A percentile compares a stretch with the other conserved stretches of the same genome.
Evolutionary conservation across 2,113 vertebrate genomes (phyloP).

Genomic region (Rhombomys opimus): DNA sequence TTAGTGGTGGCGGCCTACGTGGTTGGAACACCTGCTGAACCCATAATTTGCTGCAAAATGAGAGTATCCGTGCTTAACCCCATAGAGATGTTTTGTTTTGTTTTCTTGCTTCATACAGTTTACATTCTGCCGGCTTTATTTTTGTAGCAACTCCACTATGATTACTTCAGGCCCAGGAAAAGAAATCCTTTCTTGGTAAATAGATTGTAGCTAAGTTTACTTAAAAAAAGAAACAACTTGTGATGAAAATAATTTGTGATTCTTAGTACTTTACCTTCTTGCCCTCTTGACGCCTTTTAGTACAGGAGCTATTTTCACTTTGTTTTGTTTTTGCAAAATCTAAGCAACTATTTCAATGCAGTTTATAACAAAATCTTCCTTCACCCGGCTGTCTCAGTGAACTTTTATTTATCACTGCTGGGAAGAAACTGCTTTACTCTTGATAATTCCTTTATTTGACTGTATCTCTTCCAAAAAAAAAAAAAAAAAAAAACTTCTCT

Average conservation of each 20-base stretch:
- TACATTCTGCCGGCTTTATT: constrained; percentile 55
- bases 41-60: constrained; percentile 73
- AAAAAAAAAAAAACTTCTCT: background rate
- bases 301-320: background rate
- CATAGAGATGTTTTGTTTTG: background rate
- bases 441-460: background rate
- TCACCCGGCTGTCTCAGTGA: background rate
- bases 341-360: background rate
- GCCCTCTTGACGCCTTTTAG: background rate
- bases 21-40: constrained; percentile 56
- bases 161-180: constrained; percentile 25
- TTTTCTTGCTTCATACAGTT: background rate
- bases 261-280: background rate
- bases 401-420: background rate
- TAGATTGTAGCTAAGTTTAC: background rate
- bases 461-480: background rate
- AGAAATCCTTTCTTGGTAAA: constrained; percentile 9
- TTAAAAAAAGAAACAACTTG: background rate
- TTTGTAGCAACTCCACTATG: background rate
- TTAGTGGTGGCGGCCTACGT: constrained; percentile 36
- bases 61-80: constrained; percentile 57
- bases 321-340: background rate
- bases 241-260: background rate
- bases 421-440: background rate
- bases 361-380: background rate